Conservation (phyloP, 2,888 invertebrate genomes). For the Drosophila pseudotakahashii region DNA sequence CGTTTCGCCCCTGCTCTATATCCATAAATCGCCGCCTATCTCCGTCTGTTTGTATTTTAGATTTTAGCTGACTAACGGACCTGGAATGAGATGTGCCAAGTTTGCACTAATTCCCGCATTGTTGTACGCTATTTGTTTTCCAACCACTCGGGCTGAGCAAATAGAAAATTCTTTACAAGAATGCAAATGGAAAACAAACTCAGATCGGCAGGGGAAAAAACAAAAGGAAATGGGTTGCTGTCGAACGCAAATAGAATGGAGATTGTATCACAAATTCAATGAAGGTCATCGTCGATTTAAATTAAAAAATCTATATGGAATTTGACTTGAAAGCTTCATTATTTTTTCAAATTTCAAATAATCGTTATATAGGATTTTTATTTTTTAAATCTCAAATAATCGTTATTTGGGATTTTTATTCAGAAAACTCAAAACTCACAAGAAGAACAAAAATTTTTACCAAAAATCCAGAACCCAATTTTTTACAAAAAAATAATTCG, state of each 20-base stretch:
- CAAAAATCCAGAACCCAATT: too few species aligned
- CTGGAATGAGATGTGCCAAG: constrained; percentile 56
- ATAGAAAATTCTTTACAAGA: constrained; percentile 62
- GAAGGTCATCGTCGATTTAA: constrained; percentile 12
- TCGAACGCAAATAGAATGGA: constrained; percentile 21
- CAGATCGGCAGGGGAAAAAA: not conserved
- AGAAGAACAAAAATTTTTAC: too few species aligned
- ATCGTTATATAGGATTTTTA: too few species aligned
- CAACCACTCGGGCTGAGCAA: constrained; percentile 41
- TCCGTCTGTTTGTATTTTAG: constrained; percentile 11
- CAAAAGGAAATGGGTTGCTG: constrained; percentile 8
- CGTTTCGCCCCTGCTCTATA: constrained; percentile 21
- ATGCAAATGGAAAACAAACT: constrained; percentile 57
- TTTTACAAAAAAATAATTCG: too few species aligned
- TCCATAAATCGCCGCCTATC: constrained; percentile 45
- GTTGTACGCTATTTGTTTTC: constrained; percentile 24
- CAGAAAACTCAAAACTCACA: too few species aligned
- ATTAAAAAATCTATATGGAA: not conserved
- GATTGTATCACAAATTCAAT: constrained; percentile 17
- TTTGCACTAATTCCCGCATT: constrained; percentile 46
- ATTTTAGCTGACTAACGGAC: constrained; percentile 66
- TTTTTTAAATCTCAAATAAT: too few species aligned
- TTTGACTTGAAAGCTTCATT: too few species aligned
- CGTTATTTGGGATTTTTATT: too few species aligned
- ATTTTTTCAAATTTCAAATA: too few species aligned